Percentiles rank a stretch among this genome's conserved stretches.
phyloP scores from a whole-genome alignment of 1,140 invertebrate species.

The Drosophila auraria region DNA sequence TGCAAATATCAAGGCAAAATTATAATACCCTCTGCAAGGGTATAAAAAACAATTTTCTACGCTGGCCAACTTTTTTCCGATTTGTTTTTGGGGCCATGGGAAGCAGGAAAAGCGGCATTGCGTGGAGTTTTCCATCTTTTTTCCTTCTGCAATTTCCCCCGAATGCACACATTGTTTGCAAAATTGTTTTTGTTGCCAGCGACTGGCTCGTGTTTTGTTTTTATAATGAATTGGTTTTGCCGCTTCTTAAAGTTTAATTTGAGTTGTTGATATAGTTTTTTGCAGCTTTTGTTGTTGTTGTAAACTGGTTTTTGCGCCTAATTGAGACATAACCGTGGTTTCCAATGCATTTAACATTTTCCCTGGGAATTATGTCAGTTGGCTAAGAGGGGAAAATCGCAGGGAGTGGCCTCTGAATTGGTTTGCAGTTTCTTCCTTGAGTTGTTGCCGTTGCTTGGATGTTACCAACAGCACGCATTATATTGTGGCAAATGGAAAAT shows the following conservation, averaged over 20 bases:
- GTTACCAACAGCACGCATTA: constrained; percentile 46
- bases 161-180: constrained; percentile 59
- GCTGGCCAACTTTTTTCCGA: constrained; percentile 54
- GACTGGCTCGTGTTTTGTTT: constrained; percentile 24
- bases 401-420: constrained; percentile 31
- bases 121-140: constrained; percentile 26
- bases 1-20: too few relatives aligned
- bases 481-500: background rate
- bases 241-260: constrained; percentile 40
- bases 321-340: constrained; percentile 74
- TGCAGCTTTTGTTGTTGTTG: constrained; percentile 2
- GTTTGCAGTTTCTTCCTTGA: constrained; percentile 41
- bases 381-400: constrained; percentile 22
- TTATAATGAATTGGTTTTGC: constrained; percentile 48
- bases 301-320: constrained; percentile 59
- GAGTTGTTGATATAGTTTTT: constrained; percentile 23
- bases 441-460: constrained; percentile 15
- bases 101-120: constrained; percentile 66
- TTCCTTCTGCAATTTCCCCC: constrained; percentile 13
- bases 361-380: constrained; percentile 76
- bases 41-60: constrained; percentile 34
- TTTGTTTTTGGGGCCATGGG: constrained; percentile 48
- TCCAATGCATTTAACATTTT: constrained; percentile 72
- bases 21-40: too few relatives aligned
- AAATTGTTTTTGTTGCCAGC: constrained; percentile 17